These are phyloP conservation scores for Eupithecia subfuscata DNA, from an alignment of 2,888 invertebrate species.

Conservation along the genomic window DNA sequence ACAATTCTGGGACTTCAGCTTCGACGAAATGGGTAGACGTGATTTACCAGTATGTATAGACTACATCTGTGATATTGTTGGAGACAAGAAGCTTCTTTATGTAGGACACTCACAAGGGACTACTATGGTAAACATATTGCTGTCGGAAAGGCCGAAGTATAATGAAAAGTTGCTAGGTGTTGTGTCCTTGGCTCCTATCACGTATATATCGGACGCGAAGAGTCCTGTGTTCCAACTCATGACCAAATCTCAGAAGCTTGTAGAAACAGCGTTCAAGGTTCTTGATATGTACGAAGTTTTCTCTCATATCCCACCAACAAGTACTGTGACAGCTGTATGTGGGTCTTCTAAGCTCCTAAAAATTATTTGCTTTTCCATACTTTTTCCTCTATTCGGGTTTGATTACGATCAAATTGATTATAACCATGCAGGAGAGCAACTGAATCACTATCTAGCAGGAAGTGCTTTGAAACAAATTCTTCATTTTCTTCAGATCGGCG, in stretches of 20 bases:
- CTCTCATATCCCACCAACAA: not conserved
- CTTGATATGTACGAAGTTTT: not conserved
- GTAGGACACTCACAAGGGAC: slow-evolving; percentile 6
- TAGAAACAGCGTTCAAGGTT: not conserved
- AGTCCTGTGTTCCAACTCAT: not conserved
- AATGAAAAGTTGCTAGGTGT: not conserved
- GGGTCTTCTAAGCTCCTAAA: not conserved
- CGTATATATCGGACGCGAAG: not conserved
- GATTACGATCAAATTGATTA: slow-evolving; percentile 4
- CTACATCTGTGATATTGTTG: not conserved
- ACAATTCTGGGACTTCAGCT: slow-evolving; percentile 7
- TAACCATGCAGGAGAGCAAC: not conserved
- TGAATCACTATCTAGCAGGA: not conserved
- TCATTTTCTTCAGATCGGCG: not conserved
- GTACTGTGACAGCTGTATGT: not conserved
- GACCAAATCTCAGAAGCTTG: not conserved
- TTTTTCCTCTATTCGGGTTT: not conserved
- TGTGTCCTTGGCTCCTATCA: not conserved
- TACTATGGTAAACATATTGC: not conserved
- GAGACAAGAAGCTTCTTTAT: not conserved
- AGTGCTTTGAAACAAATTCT: slow-evolving; percentile 2
- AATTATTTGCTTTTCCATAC: not conserved
- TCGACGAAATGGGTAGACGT: not conserved
- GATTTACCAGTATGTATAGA: slow-evolving; percentile 1
- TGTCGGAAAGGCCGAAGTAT: not conserved